A percentile compares a stretch with the other conserved stretches of the same genome.
Evolutionary conservation across 2,113 vertebrate species (phyloP).

Genomic region (Hemiprocne comata): DNA sequence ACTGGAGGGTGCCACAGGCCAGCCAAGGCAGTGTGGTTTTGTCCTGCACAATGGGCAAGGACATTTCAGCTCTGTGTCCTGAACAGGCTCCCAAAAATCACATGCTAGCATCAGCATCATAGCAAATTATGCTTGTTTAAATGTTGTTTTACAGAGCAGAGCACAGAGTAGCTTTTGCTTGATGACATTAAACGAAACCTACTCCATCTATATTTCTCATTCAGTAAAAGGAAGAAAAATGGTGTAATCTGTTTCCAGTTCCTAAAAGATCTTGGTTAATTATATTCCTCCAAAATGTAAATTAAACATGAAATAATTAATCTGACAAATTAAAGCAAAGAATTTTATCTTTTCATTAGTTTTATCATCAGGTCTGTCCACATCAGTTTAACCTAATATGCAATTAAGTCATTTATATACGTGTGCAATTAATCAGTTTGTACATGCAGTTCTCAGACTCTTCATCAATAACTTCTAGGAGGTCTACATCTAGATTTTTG

Average conservation of each 20-base stretch:
- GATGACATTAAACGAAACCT: not conserved
- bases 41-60: not conserved
- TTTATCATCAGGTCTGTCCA: constrained; percentile 60
- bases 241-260: constrained; percentile 48
- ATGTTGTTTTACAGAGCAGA: not conserved
- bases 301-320: constrained; percentile 65
- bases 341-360: constrained; percentile 72
- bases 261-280: constrained; percentile 64
- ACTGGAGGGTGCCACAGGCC: not conserved
- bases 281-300: constrained; percentile 67
- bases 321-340: constrained; percentile 67
- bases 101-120: not conserved
- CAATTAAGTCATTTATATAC: constrained; percentile 72
- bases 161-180: not conserved
- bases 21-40: fast-evolving
- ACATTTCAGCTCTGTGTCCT: not conserved
- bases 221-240: constrained; percentile 32
- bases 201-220: not conserved
- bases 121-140: not conserved
- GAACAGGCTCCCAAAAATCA: not conserved
- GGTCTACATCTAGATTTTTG: not conserved
- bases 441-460: constrained; percentile 46
- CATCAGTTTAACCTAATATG: constrained; percentile 67
- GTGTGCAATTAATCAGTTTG: constrained; percentile 70
- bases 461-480: constrained; percentile 67